These are phyloP conservation scores for Patiria pectinifera DNA, from an alignment of 53 echinoderm and acorn worm species.

Conservation along the genomic window DNA sequence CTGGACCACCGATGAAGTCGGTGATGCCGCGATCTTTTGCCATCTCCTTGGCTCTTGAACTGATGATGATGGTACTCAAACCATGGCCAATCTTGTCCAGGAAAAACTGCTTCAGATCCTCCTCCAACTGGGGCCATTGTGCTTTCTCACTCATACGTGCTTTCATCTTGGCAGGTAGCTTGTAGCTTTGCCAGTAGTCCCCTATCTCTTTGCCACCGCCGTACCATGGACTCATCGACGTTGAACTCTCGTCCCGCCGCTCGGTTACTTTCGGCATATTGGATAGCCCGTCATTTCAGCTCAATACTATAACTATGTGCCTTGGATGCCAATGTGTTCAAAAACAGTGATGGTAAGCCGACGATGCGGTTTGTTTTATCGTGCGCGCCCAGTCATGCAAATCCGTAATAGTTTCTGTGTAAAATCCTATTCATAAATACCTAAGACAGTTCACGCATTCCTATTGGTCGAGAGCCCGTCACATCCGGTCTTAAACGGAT, in stretches of 20 bases:
- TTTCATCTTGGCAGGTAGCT: slow-evolving; percentile 12
- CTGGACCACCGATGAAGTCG: slow-evolving; percentile 42
- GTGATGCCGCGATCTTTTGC: slow-evolving; percentile 32
- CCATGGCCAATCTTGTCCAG: slow-evolving; percentile 23
- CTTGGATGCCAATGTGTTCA: neutral
- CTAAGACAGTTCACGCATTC: too few relatives aligned
- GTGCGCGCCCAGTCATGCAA: too few relatives aligned
- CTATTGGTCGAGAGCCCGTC: too few relatives aligned
- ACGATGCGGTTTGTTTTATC: too few relatives aligned
- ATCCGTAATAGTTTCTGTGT: too few relatives aligned
- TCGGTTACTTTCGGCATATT: slow-evolving; percentile 59
- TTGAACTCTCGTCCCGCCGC: slow-evolving; percentile 63
- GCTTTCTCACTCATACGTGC: slow-evolving; percentile 5
- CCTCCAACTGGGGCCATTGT: neutral
- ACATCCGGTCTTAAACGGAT: too few relatives aligned
- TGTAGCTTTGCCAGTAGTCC: neutral
- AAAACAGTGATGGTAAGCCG: too few relatives aligned
- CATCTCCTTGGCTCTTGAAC: slow-evolving; percentile 45
- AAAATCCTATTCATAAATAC: too few relatives aligned
- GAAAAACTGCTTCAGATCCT: slow-evolving; percentile 42
- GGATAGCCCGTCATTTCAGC: slow-evolving; percentile 29
- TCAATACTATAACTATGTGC: slow-evolving; percentile 5
- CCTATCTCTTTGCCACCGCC: slow-evolving; percentile 43
- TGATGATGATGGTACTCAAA: slow-evolving; percentile 44
- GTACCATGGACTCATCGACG: slow-evolving; percentile 57